Evolutionary conservation across 2,113 vertebrate genomes (phyloP), one percentile per base, ranked within the genome.

Genomic region (Hippocampus guttulatus): DNA sequence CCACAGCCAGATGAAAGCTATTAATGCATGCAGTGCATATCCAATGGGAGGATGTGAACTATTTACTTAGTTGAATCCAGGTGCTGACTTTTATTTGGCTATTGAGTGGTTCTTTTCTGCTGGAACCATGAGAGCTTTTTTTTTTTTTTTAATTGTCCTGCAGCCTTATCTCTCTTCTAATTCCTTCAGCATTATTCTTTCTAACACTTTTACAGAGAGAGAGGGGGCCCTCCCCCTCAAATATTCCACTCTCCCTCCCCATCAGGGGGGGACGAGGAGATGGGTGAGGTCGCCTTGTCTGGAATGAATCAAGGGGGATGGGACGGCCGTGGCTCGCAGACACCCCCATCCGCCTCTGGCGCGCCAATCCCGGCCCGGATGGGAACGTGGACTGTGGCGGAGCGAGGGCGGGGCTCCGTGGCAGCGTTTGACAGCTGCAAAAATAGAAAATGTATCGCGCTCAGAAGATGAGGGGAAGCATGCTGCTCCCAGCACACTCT

Each of bases 401-500:
- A 75, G 71, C 84, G 88, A 75, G 73, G 88, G 88, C 77, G 89
- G 87, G 74, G 88, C 82, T 83, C 47, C 69, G 66, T 65, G 66
- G n/a, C 47, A 38, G 69, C 27, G 82, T 88, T 87, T 92, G 91
- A 91, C 91, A 92, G 91, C 91, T 91, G 85, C 78, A 57, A 78
- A 85, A 80, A 75, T 71, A 77, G 80, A 86, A 81, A 86, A 80
- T 71, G 82, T 72, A 76, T 66, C 73, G 75, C 62, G 62, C 74
- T 74, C 27, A 78, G 78, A 70, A 1, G 62, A 70, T 55, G 64
- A 43, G 68, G 70, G 79, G 40, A 69, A 72, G 61, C 84, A 83
- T 79, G 87, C 82, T 25, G 81, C 80, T 84, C 79, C 76, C 66
- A 77, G 68, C 62, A 9, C n/a, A 27, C 51, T 27, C 61, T 47